Evolutionary conservation across 2,888 invertebrate genomes (phyloP).

Genomic region (Dascillus cervinus): DNA sequence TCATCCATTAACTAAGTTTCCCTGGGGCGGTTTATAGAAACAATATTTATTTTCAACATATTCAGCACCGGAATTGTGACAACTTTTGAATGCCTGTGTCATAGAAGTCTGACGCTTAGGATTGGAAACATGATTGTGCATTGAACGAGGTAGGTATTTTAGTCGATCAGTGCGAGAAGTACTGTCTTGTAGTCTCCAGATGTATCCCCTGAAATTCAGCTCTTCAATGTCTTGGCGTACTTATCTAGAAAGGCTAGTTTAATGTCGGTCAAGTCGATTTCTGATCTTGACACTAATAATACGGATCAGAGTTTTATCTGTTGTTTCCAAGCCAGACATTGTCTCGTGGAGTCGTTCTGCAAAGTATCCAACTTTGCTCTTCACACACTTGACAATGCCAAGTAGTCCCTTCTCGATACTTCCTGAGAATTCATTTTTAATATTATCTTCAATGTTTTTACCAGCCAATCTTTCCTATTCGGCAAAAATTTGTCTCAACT

Average conservation of each 20-base stretch:
- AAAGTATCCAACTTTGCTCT: conserved; percentile 86
- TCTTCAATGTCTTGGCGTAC: conserved; percentile 75
- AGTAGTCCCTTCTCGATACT: conserved; percentile 78
- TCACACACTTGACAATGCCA: conserved; percentile 82
- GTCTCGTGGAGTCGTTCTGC: conserved; percentile 84
- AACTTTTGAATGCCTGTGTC: too few species aligned
- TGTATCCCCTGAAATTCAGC: conserved; percentile 82
- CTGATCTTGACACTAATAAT: conserved; percentile 82
- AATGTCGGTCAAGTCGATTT: conserved; percentile 88
- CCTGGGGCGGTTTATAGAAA: too few species aligned
- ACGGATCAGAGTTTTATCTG: conserved; percentile 86
- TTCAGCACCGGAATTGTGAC: too few species aligned
- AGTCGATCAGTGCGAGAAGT: conserved; percentile 75
- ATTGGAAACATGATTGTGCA: too few species aligned
- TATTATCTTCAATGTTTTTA: conserved; percentile 75
- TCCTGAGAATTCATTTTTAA: conserved; percentile 85
- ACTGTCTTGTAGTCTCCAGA: conserved; percentile 91
- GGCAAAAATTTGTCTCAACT: conserved; percentile 74
- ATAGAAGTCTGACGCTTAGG: too few species aligned
- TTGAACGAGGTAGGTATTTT: conserved; percentile 31
- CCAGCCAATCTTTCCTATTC: conserved; percentile 78
- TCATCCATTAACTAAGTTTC: too few species aligned
- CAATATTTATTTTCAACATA: too few species aligned
- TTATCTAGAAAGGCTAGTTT: conserved; percentile 80
- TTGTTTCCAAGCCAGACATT: conserved; percentile 87